A percentile compares a stretch with the other conserved stretches of the same genome.
Conservation (phyloP, 2,888 invertebrate species). For the Monochamus alternatus region DNA sequence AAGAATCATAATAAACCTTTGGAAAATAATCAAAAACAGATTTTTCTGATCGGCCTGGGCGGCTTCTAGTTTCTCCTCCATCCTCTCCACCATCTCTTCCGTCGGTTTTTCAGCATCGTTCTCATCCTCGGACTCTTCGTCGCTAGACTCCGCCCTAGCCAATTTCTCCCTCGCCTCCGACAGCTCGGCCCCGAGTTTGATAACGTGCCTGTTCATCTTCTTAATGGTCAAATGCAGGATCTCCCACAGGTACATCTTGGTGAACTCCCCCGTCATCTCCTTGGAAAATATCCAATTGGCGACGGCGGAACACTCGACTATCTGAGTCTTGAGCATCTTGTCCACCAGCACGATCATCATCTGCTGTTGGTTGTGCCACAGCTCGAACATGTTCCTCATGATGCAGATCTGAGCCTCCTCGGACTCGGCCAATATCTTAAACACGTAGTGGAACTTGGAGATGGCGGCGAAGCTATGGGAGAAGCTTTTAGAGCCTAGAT, state of each 20-base stretch:
- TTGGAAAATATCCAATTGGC: conserved; percentile 98
- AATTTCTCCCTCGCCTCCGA: conserved; percentile 90
- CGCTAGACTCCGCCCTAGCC: conserved; percentile 87
- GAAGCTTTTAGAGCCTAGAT: conserved; percentile 96
- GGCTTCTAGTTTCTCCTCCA: conserved; percentile 95
- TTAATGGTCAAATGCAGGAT: conserved; percentile 95
- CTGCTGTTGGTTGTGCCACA: conserved; percentile 97
- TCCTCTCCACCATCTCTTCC: conserved; percentile 91
- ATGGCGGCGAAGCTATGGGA: conserved; percentile 99
- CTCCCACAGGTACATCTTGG: conserved; percentile 97
- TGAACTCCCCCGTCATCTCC: conserved; percentile 93
- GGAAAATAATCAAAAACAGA: conserved; percentile 96
- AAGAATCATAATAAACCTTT: conserved; percentile 97
- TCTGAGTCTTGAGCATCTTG: conserved; percentile 97
- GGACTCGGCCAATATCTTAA: conserved; percentile 92
- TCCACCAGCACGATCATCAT: conserved; percentile 97
- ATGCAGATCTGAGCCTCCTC: conserved; percentile 97
- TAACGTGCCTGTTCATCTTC: conserved; percentile 97
- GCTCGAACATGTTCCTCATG: conserved; percentile 91
- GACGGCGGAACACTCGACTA: conserved; percentile 96
- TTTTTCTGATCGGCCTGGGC: conserved; percentile 98
- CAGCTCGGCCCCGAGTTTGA: conserved; percentile 86
- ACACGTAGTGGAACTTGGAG: conserved; percentile 94
- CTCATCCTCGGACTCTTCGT: conserved; percentile 81
- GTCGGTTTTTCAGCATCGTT: conserved; percentile 78